phyloP scores from a whole-genome alignment of 1,140 invertebrate genomes.

The Elysia chlorotica region DNA sequence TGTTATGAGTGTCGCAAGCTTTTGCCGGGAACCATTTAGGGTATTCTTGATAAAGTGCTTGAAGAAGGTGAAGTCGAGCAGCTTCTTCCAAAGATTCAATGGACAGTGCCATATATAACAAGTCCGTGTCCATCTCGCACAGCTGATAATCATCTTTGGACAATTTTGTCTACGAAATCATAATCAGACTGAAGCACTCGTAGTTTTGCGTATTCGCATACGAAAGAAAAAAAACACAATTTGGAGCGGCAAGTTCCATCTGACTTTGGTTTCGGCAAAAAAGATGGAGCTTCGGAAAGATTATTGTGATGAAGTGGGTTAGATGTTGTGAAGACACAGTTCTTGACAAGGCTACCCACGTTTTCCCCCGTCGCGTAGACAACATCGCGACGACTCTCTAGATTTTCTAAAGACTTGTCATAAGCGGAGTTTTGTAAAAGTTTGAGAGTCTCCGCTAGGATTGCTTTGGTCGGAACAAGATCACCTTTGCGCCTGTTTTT shows the following conservation, averaged over 20 bases:
- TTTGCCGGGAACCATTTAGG: neutral
- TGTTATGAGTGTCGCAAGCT: neutral
- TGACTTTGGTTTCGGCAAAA: neutral
- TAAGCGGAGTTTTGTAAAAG: constrained; percentile 27
- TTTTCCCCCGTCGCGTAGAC: constrained; percentile 23
- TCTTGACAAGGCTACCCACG: neutral
- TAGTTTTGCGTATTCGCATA: constrained; percentile 37
- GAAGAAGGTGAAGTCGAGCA: constrained; percentile 12
- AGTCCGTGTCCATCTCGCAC: constrained; percentile 41
- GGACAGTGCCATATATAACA: constrained; percentile 31
- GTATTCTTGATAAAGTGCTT: constrained; percentile 14
- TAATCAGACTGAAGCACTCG: constrained; percentile 36
- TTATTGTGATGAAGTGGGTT: neutral
- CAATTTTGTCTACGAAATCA: constrained; percentile 34
- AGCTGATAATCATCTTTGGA: constrained; percentile 30
- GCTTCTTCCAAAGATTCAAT: constrained; percentile 17
- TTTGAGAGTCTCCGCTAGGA: constrained; percentile 36
- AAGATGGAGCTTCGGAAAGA: neutral
- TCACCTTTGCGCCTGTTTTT: constrained; percentile 31
- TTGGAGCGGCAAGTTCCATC: constrained; percentile 21
- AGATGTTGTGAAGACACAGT: neutral
- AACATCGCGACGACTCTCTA: constrained; percentile 23
- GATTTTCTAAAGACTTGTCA: constrained; percentile 26
- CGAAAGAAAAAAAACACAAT: constrained; percentile 30
- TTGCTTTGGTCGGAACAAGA: constrained; percentile 13